A percentile compares a stretch with the other conserved stretches of the same genome.
Evolutionary conservation across 2,797 vertebrate species (phyloP).

Genomic region (Manis javanica): DNA sequence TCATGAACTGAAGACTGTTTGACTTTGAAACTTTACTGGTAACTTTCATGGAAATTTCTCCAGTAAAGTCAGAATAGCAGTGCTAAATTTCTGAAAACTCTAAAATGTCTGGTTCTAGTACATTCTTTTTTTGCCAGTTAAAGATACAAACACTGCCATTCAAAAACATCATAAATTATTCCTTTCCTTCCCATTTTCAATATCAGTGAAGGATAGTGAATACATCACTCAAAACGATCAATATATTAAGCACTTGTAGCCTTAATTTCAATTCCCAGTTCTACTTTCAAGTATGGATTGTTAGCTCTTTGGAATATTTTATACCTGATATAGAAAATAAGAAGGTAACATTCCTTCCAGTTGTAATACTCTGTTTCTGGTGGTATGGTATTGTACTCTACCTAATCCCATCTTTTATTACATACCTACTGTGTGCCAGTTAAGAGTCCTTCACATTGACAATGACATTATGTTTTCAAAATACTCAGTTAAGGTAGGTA

Average conservation of each 20-base stretch:
- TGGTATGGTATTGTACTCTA: not conserved
- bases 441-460: not conserved
- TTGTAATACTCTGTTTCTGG: not conserved
- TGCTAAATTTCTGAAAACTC: not conserved
- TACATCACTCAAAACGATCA: not conserved
- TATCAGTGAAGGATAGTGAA: not conserved
- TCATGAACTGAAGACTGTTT: not conserved
- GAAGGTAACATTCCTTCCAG: not conserved
- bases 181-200: not conserved
- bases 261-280: not conserved
- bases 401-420: not conserved
- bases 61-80: not conserved
- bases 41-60: not conserved
- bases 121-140: not conserved
- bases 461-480: not conserved
- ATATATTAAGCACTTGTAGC: rapidly evolving
- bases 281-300: not conserved
- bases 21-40: not conserved
- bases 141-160: not conserved
- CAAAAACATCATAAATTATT: not conserved
- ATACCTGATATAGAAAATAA: not conserved
- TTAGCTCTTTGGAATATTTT: not conserved
- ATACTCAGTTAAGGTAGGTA: not conserved
- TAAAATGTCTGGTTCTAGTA: not conserved
- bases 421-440: not conserved